These are phyloP conservation scores for Geococcyx californianus DNA, from an alignment of 2,113 vertebrate genomes.

Conservation along the genomic window DNA sequence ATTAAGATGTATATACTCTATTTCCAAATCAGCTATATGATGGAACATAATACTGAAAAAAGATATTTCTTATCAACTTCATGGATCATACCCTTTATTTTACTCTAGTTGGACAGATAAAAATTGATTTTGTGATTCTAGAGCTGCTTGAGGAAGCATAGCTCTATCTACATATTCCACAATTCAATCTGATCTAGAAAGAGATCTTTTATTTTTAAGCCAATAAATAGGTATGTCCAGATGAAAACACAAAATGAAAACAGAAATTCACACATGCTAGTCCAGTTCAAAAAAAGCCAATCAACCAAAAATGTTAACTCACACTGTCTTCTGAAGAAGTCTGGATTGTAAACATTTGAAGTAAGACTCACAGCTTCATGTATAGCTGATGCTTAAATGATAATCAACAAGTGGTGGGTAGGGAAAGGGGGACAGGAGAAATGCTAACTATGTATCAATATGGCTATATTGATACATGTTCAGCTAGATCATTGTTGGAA, in stretches of 20 bases:
- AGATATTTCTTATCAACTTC: background rate
- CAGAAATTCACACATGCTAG: background rate
- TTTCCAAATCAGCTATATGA: background rate
- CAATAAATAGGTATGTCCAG: background rate
- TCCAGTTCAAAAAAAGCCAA: background rate
- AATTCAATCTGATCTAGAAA: background rate
- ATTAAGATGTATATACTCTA: background rate
- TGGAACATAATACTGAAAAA: background rate
- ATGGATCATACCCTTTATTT: background rate
- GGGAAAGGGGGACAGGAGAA: background rate
- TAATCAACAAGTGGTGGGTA: background rate
- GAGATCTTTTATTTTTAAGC: background rate
- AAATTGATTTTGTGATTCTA: background rate
- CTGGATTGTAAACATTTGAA: background rate
- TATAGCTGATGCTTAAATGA: background rate
- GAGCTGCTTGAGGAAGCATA: background rate
- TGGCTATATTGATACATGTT: background rate
- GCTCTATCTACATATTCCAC: background rate
- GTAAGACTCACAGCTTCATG: background rate
- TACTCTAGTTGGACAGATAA: background rate
- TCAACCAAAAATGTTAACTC: background rate
- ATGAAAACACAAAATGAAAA: background rate
- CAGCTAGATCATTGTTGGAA: background rate
- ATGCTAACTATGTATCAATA: background rate
- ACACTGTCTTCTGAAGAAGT: background rate